Conservation (phyloP, 37 sponge, comb jelly and placozoan genomes). For the Geodia barretti region DNA sequence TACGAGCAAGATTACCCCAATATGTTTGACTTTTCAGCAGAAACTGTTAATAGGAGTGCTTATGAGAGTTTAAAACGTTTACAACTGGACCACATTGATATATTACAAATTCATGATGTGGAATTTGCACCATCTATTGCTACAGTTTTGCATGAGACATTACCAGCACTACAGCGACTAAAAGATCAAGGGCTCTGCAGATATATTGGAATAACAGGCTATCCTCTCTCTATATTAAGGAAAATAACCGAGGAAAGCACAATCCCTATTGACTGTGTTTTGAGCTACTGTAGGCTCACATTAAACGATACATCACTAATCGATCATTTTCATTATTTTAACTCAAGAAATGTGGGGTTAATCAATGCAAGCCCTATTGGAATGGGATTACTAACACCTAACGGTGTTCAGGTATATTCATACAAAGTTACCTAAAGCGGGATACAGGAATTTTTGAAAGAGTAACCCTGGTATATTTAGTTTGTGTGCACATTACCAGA, state of each 20-base stretch:
- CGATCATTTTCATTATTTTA: constrained; percentile 65
- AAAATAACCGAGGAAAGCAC: constrained; percentile 43
- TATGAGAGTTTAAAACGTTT: constrained; percentile 74
- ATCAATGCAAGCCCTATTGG: constrained; percentile 92
- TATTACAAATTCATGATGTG: constrained; percentile 89
- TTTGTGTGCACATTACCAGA: too few species aligned
- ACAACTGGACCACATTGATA: constrained; percentile 76
- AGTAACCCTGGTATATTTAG: too few species aligned
- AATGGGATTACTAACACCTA: constrained; percentile 83
- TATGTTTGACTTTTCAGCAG: constrained; percentile 90
- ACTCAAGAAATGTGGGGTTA: constrained; percentile 67
- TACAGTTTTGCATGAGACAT: constrained; percentile 70
- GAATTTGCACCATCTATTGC: constrained; percentile 93
- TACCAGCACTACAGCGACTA: constrained; percentile 86
- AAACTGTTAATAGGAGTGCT: constrained; percentile 47
- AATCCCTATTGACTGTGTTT: constrained; percentile 79
- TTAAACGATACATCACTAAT: constrained; percentile 79
- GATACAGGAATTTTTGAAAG: too few species aligned
- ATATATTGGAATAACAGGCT: constrained; percentile 94
- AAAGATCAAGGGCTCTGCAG: constrained; percentile 79
- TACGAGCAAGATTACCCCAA: constrained; percentile 55
- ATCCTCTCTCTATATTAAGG: constrained; percentile 65
- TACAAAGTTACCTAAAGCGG: too few species aligned
- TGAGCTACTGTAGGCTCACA: constrained; percentile 82
- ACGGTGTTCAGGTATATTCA: constrained; percentile 14